Evolutionary conservation across 2,797 vertebrate species (phyloP), one percentile per base, ranked within the genome.

Genomic region (Tadarida brasiliensis): DNA sequence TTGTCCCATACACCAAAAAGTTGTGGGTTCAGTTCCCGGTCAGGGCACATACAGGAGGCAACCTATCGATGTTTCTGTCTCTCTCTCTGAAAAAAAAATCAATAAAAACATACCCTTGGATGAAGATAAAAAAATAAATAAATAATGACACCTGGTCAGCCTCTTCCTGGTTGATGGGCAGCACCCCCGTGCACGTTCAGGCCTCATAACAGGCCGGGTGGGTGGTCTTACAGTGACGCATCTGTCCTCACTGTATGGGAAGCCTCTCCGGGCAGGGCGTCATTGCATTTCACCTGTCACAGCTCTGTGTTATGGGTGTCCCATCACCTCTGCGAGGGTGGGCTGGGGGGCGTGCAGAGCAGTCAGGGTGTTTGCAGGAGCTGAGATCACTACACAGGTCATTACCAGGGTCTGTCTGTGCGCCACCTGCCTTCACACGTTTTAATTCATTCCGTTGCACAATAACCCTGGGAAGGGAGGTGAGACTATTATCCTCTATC

Each of bases 141-240:
- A n/a, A n/a, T 26, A 63, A 8, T 17, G 33, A 59, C 2, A 9
- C 61, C 26, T 2, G 11, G 12, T 19, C 35, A 5, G 54, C 78
- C 47, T 63, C 47, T 51, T 35, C 12, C 26, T 15, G 56, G 22
- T 2, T 4, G 3, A n/a, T 0, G 1, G 6, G 11, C 2, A 22
- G 56, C 24, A 19, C 59, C 44, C 30, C 67, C 10, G 19, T 2
- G 3, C 16, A 15, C 49, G 26, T 59, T 33, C 14, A 5, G 28
- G 67, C 68, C 68, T 83, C 7, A 0, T 35, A 8, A 8, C 49
- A 57, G 77, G 47, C 35, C 54, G 59, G 44, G 15, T 4, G 30
- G 5, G 12, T 33, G 11, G n/a, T 44, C 76, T n/a, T 7, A 2
- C 8, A 7, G 6, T 2, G 11, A 2, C 0, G 2, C 15, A 5